Base-by-base conservation (phyloP, 2,888 invertebrate species). In the Periphyllus acericola region DNA sequence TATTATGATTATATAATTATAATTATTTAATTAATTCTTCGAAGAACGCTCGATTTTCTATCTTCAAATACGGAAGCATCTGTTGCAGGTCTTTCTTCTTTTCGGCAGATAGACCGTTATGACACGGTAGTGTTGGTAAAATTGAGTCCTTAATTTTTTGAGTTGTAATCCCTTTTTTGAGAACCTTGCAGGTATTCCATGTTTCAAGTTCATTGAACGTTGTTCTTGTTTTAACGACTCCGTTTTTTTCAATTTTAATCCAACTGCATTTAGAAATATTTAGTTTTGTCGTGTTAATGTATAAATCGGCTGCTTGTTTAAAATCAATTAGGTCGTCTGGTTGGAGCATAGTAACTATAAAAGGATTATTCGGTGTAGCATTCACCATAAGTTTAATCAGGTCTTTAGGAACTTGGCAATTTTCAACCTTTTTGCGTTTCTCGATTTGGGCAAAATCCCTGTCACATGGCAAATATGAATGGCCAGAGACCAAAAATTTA, bases 371-470 rank as follows among this genome's bases (percentile, higher is more conserved):
- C 32, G 66, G 52, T 34, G 36, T 74, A 40, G 78, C 46, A 80
- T 68, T 52, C 74, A 74, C 75, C 52, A 88, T 82, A 8, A 81
- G 25, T 72, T 75, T 72, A 32, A 88, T 78, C 29, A 88, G 34
- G 78, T 89, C 79, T 36, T 78, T 76, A 40, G 83, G 89, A 78
- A 89, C 78, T 78, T 89, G 52, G 68, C 83, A 89, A 29, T 83
- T 89, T 52, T 83, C 55, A 29, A 89, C 68, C 83, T 34, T 89
- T 83, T 89, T 83, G 9, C 76, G 76, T 83, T 89, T 83, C 40
- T 83, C 79, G 34, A 89, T 89, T 71, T 78, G 71, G 36, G 89
- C 89, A 21, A 89, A 89, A 78, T 89, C 89, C 46, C 83, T 55
- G 78, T 89, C 83, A 74, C 83, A 83, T 36, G 46, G 29, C 19